Percentiles rank a stretch among this genome's conserved stretches.
Evolutionary conservation across 2,888 invertebrate species (phyloP).

Genomic region (Napeogenes sylphis): DNA sequence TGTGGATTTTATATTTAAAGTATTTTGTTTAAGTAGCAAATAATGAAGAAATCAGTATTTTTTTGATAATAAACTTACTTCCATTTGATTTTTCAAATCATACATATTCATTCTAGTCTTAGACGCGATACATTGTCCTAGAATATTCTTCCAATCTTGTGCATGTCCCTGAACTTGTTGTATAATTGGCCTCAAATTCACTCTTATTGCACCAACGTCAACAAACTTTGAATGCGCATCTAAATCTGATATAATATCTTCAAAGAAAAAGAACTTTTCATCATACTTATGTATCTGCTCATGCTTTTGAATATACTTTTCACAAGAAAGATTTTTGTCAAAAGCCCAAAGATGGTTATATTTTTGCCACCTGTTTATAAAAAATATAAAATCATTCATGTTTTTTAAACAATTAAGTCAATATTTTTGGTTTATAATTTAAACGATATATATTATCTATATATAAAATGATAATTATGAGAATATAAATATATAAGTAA

Average conservation of each 20-base stretch:
- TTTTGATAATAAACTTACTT: conserved; percentile 58
- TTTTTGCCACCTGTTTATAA: conserved; percentile 80
- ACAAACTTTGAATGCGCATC: conserved; percentile 76
- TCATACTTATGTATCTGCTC: conserved; percentile 81
- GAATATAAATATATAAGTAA: neutral
- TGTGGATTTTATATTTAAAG: neutral
- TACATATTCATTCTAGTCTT: conserved; percentile 83
- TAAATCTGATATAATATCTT: conserved; percentile 84
- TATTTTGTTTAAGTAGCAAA: no score
- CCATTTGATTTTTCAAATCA: conserved; percentile 82
- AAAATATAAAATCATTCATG: neutral
- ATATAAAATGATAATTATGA: neutral
- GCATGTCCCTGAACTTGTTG: conserved; percentile 82
- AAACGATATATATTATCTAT: neutral
- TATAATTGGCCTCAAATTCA: conserved; percentile 85
- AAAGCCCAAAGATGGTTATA: conserved; percentile 86
- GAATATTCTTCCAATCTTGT: conserved; percentile 85
- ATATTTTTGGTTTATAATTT: neutral
- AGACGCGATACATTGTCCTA: conserved; percentile 83
- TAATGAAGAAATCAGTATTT: no score
- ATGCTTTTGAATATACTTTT: conserved; percentile 84
- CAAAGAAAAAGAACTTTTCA: conserved; percentile 90
- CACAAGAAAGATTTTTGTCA: conserved; percentile 85
- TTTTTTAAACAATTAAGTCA: neutral
- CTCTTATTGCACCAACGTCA: conserved; percentile 83